Base-by-base conservation (phyloP, 2,888 invertebrate species). In the Thymelicus acteon region DNA sequence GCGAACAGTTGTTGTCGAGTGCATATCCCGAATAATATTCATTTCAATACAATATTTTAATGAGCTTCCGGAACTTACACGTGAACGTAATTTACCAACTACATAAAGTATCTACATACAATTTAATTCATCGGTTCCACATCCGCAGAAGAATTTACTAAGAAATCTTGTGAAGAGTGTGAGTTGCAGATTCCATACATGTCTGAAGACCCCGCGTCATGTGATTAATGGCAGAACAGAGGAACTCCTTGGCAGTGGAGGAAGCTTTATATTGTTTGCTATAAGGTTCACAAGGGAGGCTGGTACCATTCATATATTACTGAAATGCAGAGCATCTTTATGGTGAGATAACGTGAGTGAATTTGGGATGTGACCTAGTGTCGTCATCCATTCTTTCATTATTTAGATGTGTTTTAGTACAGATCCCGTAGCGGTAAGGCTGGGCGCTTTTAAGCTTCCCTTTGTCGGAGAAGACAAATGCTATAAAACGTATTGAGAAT, bases 131-230 rank as follows among this genome's bases (percentile, higher is more conserved):
- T 8, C 40, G 6, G 7, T 40, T 40, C 40, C 7, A n/a, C 2
- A 40, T 7, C 40, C 40, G 1, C 40, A 7, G 8, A 40, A 40
- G 40, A 8, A 40, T 8, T 40, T 57, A 40, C 57, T 57, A 65
- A 44, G 65, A 44, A 65, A 57, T 65, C 24, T 31, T 13, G n/a
- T 15, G 57, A 57, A 24, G 44, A 44, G 31, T 13, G 24, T 58
- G 58, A 31, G 66, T 66, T 66, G 31, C 57, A 66, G 58, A 58
- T 58, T 58, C 67, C 66, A 57, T 49, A 49, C 49, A 62, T 61
- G 61, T 57, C 70, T 71, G 61, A 74, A 67, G 62, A 54, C 72
- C 69, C 52, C 66, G 63, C 63, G 67, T 69, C 72, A 67, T 61
- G 65, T 74, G 68, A 74, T 68, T 63, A 63, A 62, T 48, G 60